A percentile compares a stretch with the other conserved stretches of the same genome.
Conservation (phyloP, 1,140 invertebrate species). For the Tachypleus tridentatus region DNA sequence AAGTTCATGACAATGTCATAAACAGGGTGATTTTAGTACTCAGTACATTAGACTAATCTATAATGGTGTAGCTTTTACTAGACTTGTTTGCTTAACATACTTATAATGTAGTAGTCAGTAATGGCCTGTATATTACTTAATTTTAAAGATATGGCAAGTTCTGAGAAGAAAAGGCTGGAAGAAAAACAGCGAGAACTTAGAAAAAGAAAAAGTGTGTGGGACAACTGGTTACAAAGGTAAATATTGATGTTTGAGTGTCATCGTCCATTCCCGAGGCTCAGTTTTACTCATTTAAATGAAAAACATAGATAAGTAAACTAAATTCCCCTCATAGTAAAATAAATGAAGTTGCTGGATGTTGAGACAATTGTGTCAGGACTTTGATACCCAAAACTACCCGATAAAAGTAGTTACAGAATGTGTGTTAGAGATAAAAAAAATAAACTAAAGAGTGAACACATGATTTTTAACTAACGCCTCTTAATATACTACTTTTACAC, state of each 20-base stretch:
- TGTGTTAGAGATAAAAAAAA: background rate
- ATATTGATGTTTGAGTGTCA: slow-evolving; percentile 7
- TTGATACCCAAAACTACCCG: background rate
- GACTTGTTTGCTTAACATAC: background rate
- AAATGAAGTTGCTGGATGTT: too few species aligned
- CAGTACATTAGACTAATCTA: background rate
- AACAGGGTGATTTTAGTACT: background rate
- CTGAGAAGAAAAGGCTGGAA: slow-evolving; percentile 79
- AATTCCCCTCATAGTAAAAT: too few species aligned
- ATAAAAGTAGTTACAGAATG: too few species aligned
- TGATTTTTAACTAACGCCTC: too few species aligned
- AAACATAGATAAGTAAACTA: background rate
- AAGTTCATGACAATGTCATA: background rate
- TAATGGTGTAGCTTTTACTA: background rate
- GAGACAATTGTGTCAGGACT: too few species aligned
- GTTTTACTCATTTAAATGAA: background rate
- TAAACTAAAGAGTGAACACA: too few species aligned
- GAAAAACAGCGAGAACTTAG: slow-evolving; percentile 79
- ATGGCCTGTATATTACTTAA: background rate
- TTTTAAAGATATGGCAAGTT: slow-evolving; percentile 60
- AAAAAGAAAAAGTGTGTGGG: slow-evolving; percentile 54
- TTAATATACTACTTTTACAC: too few species aligned
- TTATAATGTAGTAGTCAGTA: background rate
- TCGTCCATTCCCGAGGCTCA: background rate
- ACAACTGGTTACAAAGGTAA: slow-evolving; percentile 45